Base-by-base conservation (phyloP, 2,888 invertebrate genomes). In the Neoitamus cyanurus region DNA sequence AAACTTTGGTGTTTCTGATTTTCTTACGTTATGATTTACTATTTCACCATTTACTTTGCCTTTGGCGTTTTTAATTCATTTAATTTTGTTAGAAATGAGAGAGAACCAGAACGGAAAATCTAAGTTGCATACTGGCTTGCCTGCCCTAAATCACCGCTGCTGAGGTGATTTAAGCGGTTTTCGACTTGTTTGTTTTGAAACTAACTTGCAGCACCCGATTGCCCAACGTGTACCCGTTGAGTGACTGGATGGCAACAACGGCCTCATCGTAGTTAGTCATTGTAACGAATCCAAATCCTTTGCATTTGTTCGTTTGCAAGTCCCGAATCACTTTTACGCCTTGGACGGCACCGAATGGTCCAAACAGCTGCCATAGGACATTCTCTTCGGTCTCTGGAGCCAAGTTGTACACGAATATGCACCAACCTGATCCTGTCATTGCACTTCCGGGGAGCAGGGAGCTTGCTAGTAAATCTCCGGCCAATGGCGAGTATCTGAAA, bases 191-290 rank as follows among this genome's bases (percentile, higher is more conserved):
- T 90, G 96, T 97, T 94, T 98, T 98, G 94, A 98, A 98, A 93
- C 97, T 98, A 93, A 99, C 98, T 93, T 98, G 98, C 90, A 98
- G 94, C 89, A 98, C 97, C 89, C 98, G 95, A 92, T 97, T 98
- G 89, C 97, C 97, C 90, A 99, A 94, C 89, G 97, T 97, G 92
- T 98, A 98, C 89, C 98, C 98, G 92, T 99, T 98, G 90, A 99
- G 93, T 87, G 97, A 97, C 92, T 98, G 97, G 90, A 98, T 98
- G 88, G 99, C 98, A 89, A 97, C 96, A 87, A 98, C 95, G 86
- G 98, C 97, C 92, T 99, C 98, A 90, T 98, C 98, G 91, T 99
- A 98, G 92, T 98, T 98, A 91, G 98, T 98, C 98, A 99, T 99
- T 87, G 98, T 98, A 88, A 99, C 98, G 92, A 98, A 98, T 88